Evolutionary conservation across 2,113 vertebrate species (phyloP).

Genomic region (Mormoops blainvillei): DNA sequence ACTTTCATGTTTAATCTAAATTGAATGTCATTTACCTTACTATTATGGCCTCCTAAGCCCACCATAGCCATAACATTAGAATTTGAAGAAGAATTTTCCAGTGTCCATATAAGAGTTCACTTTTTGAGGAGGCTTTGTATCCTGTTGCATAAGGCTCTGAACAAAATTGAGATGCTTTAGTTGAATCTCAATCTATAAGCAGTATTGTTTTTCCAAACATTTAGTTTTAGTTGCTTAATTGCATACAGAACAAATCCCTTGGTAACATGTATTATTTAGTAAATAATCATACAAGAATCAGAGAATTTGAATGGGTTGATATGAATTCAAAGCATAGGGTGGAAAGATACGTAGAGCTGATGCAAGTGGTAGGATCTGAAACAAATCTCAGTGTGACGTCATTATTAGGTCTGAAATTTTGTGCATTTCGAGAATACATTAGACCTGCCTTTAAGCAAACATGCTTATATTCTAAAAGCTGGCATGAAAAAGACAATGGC

Average conservation of each 20-base stretch:
- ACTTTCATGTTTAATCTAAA: constrained; percentile 34
- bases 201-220: constrained; percentile 5
- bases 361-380: not conserved
- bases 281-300: not conserved
- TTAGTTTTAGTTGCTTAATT: constrained; percentile 26
- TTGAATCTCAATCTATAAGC: not conserved
- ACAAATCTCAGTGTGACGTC: not conserved
- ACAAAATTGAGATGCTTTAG: not conserved
- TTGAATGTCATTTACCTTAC: constrained; percentile 29
- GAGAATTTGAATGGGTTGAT: constrained; percentile 6
- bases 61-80: not conserved
- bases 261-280: not conserved
- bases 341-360: not conserved
- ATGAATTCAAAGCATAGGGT: not conserved
- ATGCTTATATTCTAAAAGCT: constrained; percentile 20
- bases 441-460: constrained; percentile 19
- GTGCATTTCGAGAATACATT: not conserved
- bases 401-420: constrained; percentile 13
- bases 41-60: constrained; percentile 15
- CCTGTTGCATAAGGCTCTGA: not conserved
- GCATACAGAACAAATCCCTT: not conserved
- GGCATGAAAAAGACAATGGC: not conserved
- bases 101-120: not conserved
- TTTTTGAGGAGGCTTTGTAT: not conserved
- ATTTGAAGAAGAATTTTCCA: constrained; percentile 7